A percentile compares a stretch with the other conserved stretches of the same genome.
Conservation (phyloP, 2,113 vertebrate species). For the Bostrychus sinensis region DNA sequence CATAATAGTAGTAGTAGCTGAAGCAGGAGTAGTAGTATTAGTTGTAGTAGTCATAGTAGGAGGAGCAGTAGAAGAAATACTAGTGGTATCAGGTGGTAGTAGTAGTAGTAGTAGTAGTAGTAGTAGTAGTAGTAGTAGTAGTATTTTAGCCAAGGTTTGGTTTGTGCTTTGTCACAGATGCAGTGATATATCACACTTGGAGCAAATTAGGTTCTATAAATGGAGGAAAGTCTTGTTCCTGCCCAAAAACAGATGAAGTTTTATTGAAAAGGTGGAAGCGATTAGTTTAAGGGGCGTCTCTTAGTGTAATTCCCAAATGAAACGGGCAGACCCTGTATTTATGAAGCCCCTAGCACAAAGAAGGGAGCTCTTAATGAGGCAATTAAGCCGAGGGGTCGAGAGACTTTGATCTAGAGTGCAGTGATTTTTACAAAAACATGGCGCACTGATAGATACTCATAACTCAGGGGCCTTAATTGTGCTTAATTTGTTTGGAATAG, state of each 20-base stretch:
- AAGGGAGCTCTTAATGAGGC: conserved; percentile 94
- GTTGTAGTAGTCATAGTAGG: neutral
- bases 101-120: neutral
- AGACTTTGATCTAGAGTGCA: conserved; percentile 98
- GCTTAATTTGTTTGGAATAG: conserved; percentile 99
- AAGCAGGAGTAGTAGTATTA: neutral
- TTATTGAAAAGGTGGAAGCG: conserved; percentile 94
- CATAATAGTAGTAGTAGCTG: neutral
- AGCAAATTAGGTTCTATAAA: conserved; percentile 67
- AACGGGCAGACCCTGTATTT: conserved; percentile 90
- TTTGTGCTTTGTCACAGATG: conserved; percentile 63
- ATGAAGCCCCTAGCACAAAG: conserved; percentile 89
- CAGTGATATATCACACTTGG: conserved; percentile 75
- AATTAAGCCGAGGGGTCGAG: conserved; percentile 93
- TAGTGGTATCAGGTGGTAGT: neutral
- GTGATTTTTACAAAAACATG: conserved; percentile 99
- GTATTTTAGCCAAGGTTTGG: neutral
- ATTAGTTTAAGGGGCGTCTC: conserved; percentile 96
- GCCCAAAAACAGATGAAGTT: conserved; percentile 82
- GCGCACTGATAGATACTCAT: conserved; percentile 98
- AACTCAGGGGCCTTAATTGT: conserved; percentile 99
- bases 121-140: neutral
- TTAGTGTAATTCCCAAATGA: conserved; percentile 94
- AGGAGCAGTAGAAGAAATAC: neutral
- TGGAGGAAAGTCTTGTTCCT: conserved; percentile 76